These are phyloP conservation scores for Aleadryas rufinucha DNA, from an alignment of 2,113 vertebrate genomes.

Conservation along the genomic window DNA sequence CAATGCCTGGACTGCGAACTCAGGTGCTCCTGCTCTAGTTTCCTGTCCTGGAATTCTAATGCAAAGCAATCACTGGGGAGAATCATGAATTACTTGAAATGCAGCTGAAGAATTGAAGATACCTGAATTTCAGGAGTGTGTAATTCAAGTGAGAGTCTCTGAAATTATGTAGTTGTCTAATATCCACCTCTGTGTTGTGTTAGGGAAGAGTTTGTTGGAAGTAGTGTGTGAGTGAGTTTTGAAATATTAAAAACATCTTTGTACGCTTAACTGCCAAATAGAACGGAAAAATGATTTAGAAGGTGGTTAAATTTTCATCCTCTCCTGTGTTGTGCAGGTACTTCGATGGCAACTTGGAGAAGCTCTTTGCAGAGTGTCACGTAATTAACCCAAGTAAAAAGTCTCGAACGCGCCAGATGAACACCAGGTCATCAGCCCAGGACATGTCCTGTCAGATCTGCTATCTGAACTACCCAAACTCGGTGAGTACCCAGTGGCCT, in stretches of 20 bases:
- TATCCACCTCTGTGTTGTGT: background rate
- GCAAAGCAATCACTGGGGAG: background rate
- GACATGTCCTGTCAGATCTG: slow-evolving; percentile 99
- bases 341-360: slow-evolving; percentile 99
- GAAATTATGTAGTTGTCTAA: background rate
- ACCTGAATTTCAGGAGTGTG: background rate
- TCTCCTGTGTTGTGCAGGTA: slow-evolving; percentile 80
- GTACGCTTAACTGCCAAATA: background rate
- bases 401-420: slow-evolving; percentile 94
- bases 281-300: background rate
- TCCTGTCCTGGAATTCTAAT: background rate
- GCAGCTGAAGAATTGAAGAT: background rate
- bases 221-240: background rate
- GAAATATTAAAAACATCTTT: background rate
- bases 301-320: background rate
- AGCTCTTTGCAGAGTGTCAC: slow-evolving; percentile 98
- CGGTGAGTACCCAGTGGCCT: slow-evolving; percentile 80
- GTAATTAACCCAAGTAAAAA: slow-evolving; percentile 99
- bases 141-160: background rate
- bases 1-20: background rate
- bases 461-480: slow-evolving; percentile 98
- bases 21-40: background rate
- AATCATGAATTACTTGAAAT: background rate
- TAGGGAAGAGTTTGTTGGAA: background rate
- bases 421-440: slow-evolving; percentile 97